These are phyloP conservation scores for Chrysina gloriosa DNA, from an alignment of 2,888 invertebrate species.

Conservation along the genomic window DNA sequence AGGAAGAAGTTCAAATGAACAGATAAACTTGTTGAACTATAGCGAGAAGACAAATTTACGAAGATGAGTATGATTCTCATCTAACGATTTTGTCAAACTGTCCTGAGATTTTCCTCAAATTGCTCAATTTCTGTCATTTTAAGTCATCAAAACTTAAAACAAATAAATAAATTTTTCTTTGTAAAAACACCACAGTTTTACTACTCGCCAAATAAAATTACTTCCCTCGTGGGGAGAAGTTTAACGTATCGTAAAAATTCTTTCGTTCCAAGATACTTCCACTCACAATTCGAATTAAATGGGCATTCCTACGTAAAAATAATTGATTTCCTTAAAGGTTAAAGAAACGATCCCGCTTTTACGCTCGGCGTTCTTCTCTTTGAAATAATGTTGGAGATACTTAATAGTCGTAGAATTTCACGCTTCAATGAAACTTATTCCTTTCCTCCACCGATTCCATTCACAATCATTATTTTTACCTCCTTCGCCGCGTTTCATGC, in stretches of 20 bases:
- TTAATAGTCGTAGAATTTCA: constrained; percentile 4
- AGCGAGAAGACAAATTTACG: too few relatives aligned
- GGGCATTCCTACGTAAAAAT: neutral
- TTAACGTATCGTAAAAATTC: too few relatives aligned
- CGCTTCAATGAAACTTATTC: neutral
- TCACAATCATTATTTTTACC: constrained; percentile 9
- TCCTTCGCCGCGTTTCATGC: too few relatives aligned
- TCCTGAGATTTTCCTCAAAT: too few relatives aligned
- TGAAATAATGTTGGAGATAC: neutral
- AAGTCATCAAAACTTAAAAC: neutral
- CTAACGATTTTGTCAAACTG: too few relatives aligned
- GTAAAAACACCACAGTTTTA: too few relatives aligned
- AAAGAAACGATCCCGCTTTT: neutral
- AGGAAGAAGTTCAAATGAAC: too few relatives aligned
- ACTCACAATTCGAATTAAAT: neutral
- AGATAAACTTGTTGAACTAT: too few relatives aligned
- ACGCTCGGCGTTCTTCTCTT: neutral
- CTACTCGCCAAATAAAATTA: neutral
- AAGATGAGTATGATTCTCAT: too few relatives aligned
- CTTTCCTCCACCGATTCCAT: neutral
- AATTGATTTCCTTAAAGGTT: neutral
- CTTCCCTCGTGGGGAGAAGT: too few relatives aligned
- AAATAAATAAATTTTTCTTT: neutral
- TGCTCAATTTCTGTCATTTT: too few relatives aligned
- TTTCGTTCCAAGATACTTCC: too few relatives aligned